phyloP scores from a whole-genome alignment of 1,140 invertebrate genomes.

The Capitella teleta region DNA sequence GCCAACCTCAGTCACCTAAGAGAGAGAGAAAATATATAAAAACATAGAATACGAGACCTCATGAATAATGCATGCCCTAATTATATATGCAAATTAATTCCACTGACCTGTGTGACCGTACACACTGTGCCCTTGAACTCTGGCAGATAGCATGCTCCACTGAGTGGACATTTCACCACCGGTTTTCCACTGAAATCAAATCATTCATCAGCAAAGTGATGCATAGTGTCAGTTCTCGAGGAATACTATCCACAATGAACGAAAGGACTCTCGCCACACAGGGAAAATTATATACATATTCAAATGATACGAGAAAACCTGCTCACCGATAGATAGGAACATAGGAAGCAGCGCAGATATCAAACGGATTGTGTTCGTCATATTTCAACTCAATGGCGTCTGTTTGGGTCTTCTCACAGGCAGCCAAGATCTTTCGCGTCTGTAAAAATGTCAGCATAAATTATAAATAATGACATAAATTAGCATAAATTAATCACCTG shows the following conservation, averaged over 20 bases:
- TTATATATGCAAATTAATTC: not conserved
- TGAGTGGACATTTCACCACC: constrained; percentile 87
- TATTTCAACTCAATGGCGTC: constrained; percentile 84
- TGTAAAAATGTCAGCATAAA: too few relatives aligned
- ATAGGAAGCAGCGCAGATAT: constrained; percentile 80
- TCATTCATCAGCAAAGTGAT: not conserved
- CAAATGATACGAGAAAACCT: too few relatives aligned
- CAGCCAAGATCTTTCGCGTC: constrained; percentile 78
- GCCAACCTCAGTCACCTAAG: constrained; percentile 79
- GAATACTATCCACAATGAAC: too few relatives aligned
- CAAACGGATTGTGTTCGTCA: constrained; percentile 97
- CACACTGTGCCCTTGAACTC: constrained; percentile 79
- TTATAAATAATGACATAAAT: too few relatives aligned
- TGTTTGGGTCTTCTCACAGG: constrained; percentile 80
- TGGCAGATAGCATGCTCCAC: constrained; percentile 77
- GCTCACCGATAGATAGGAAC: constrained; percentile 71
- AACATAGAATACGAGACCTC: not conserved
- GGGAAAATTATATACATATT: too few relatives aligned
- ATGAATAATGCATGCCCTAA: not conserved
- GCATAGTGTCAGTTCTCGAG: not conserved
- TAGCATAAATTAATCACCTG: constrained; percentile 55
- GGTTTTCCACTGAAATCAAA: constrained; percentile 62
- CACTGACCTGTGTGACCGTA: constrained; percentile 43
- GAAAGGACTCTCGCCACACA: too few relatives aligned
- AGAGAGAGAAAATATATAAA: constrained; percentile 45